Conservation (phyloP, 2,888 invertebrate species). For the Thelaira solivaga region DNA sequence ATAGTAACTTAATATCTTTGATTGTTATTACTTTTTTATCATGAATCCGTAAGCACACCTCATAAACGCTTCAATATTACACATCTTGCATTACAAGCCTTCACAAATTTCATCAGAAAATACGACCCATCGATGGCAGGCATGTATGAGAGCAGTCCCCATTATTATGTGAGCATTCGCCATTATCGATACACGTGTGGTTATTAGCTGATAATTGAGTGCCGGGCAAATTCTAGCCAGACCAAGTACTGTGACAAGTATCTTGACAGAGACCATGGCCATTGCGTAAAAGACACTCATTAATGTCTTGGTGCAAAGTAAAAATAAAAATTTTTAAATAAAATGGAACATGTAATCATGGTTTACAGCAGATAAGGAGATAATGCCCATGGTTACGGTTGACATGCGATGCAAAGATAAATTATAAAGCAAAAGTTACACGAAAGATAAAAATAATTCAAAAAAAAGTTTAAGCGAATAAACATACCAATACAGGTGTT, state of each 20-base stretch:
- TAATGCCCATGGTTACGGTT: conserved; percentile 5
- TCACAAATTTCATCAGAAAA: conserved; percentile 78
- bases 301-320: conserved; percentile 77
- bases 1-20: neutral
- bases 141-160: conserved; percentile 79
- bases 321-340: conserved; percentile 18
- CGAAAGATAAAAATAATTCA: neutral
- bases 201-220: conserved; percentile 79
- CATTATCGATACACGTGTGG: conserved; percentile 78
- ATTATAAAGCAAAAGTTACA: conserved; percentile 34
- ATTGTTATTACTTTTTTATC: too few species aligned
- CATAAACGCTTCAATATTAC: too few species aligned
- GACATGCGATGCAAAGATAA: neutral
- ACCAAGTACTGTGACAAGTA: conserved; percentile 80
- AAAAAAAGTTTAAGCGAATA: neutral
- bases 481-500: conserved; percentile 78
- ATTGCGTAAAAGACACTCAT: conserved; percentile 81
- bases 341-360: neutral
- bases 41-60: too few species aligned
- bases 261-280: conserved; percentile 83
- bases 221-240: conserved; percentile 80
- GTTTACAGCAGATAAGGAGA: neutral
- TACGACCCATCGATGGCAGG: conserved; percentile 75
- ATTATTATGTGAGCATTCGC: conserved; percentile 76
- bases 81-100: conserved; percentile 71